Evolutionary conservation across 2,888 invertebrate genomes (phyloP).

Genomic region (Bombylius major): DNA sequence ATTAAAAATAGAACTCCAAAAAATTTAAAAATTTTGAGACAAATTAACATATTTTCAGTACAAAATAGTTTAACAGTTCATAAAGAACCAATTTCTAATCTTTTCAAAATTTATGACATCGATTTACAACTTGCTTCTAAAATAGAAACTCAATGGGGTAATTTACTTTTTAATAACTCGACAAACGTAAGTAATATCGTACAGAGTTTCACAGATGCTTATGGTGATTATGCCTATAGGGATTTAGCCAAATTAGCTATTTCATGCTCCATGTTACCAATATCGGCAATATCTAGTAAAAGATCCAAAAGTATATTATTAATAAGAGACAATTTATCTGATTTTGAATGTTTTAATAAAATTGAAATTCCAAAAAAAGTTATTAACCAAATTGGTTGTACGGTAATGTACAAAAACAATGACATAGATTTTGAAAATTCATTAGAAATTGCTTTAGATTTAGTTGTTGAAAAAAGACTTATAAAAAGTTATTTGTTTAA

Average conservation of each 20-base stretch:
- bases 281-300: neutral
- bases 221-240: neutral
- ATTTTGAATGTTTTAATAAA: no score
- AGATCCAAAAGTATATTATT: no score
- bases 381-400: no score
- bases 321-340: no score
- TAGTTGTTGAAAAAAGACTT: no score
- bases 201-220: neutral
- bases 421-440: no score
- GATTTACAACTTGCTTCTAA: no score
- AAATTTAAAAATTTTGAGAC: neutral
- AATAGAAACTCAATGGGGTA: neutral
- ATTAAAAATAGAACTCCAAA: neutral
- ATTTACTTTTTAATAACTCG: neutral
- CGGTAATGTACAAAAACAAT: no score
- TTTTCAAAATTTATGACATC: neutral
- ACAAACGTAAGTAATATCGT: neutral
- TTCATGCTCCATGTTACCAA: neutral
- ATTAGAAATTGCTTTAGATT: no score
- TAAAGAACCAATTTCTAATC: neutral
- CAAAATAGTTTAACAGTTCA: neutral
- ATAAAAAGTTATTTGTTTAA: no score
- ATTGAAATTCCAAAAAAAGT: no score
- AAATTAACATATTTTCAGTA: neutral
- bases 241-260: neutral